Evolutionary conservation across 2,113 vertebrate genomes (phyloP), one percentile per base, ranked within the genome.

Genomic region (Hemiprocne comata): DNA sequence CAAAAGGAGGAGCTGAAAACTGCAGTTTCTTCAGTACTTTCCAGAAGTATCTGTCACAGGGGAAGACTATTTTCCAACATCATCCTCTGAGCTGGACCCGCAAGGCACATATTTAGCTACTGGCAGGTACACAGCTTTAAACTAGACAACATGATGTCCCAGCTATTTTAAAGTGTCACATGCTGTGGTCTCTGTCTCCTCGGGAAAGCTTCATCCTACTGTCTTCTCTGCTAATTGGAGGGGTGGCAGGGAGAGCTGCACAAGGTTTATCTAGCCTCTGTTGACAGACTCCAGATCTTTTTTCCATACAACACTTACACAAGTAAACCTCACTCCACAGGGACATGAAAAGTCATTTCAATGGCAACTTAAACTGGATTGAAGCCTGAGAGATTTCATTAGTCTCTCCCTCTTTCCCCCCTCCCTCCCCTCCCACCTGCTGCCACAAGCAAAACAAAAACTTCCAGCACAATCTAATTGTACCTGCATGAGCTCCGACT

Each of bases 401-500:
- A 89, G 42, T 29, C 55, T 70, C 75, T 86, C 61, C 50, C 64
- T 70, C 61, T 50, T 50, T 26, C 11, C 42, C n/a, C 17, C n/a
- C 48, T n/a, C 48, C 58, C 17, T 66, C 33, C 31, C 36, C 38
- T 55, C 58, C 74, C 85, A n/a, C 87, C 94, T 33, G 36, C 85
- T 77, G 75, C 79, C 74, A 81, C 64, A 81, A 81, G 65, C 72
- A 80, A 81, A 88, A 66, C 66, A 91, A 78, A 69, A 83, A 76
- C 70, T 87, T 88, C 38, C 54, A 71, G 80, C 87, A 53, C 25
- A 5, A 8, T 42, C 87, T 86, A 89, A 75, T 29, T 71, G 67
- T 98, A 99, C 99, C 98, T 99, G 99, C 78, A 98, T 89, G 23
- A 98, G 97, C 69, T 98, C 97, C 25, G 98, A 98, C 80, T 99